Evolutionary conservation across 2,797 vertebrate species (phyloP).

Genomic region (Coccyzus lansbergi): DNA sequence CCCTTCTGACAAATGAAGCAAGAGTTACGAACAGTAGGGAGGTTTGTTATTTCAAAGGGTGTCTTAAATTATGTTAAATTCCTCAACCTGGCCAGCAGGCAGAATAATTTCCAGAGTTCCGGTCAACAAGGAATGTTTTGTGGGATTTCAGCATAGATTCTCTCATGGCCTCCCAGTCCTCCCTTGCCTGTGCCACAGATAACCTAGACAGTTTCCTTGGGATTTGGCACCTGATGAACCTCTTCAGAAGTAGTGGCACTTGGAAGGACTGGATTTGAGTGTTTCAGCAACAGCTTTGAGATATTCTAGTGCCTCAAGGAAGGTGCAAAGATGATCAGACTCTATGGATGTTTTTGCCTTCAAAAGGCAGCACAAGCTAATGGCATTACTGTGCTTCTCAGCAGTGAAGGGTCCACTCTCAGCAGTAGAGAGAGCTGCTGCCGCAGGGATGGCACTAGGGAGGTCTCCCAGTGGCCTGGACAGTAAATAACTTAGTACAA

Average conservation of each 20-base stretch:
- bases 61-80: constrained; percentile 49
- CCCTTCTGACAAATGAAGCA: constrained; percentile 28
- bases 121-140: constrained; percentile 71
- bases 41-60: not conserved
- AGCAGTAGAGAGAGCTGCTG: not conserved
- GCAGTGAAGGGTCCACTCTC: not conserved
- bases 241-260: not conserved
- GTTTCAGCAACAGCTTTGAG: not conserved
- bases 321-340: not conserved
- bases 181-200: not conserved
- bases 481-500: not conserved
- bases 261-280: not conserved
- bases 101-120: constrained; percentile 46
- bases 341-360: not conserved
- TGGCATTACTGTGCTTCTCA: not conserved
- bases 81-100: constrained; percentile 76
- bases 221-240: constrained; percentile 48
- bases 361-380: not conserved
- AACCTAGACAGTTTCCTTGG: not conserved
- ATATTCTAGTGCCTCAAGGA: not conserved
- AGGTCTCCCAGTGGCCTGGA: not conserved
- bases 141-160: not conserved
- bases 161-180: not conserved
- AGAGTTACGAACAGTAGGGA: not conserved
- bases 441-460: not conserved